These are phyloP conservation scores for Plebejus anna DNA, from an alignment of 2,888 invertebrate genomes.

Conservation along the genomic window DNA sequence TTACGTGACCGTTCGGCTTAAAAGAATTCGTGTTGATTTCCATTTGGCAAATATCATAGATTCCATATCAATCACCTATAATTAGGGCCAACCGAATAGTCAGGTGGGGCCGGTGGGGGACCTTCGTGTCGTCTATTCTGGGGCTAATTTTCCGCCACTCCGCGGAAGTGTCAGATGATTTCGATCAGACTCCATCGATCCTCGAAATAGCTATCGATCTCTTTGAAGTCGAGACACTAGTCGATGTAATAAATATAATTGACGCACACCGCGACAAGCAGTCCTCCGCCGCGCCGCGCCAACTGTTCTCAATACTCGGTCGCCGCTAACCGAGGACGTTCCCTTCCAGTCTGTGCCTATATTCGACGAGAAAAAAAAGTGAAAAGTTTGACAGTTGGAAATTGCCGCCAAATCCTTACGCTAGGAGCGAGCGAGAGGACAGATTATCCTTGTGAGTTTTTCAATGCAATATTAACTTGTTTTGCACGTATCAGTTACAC, in stretches of 20 bases:
- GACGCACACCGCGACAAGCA: conserved; percentile 67
- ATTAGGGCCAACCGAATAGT: background rate
- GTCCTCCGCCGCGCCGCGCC: conserved; percentile 59
- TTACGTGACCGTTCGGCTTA: background rate
- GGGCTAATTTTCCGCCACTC: conserved; percentile 36
- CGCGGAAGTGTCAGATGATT: conserved; percentile 37
- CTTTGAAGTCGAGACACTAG: conserved; percentile 72
- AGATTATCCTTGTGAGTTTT: conserved; percentile 13
- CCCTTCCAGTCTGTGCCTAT: conserved; percentile 57
- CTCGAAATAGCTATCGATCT: conserved; percentile 67
- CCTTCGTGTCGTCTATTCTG: conserved; percentile 29
- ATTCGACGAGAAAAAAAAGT: conserved; percentile 40
- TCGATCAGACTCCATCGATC: conserved; percentile 50
- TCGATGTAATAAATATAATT: conserved; percentile 77
- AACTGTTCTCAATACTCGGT: conserved; percentile 70
- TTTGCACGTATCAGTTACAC: conserved; percentile 1
- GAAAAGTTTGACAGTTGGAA: conserved; percentile 39
- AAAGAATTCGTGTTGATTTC: background rate
- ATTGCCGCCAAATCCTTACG: conserved; percentile 20
- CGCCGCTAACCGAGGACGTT: conserved; percentile 70
- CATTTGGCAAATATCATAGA: background rate
- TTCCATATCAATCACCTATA: conserved; percentile 3
- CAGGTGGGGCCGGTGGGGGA: conserved; percentile 2
- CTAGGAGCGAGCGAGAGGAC: conserved; percentile 2
- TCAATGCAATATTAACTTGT: conserved; percentile 19